These are phyloP conservation scores for Hypomesus transpacificus DNA, from an alignment of 2,113 vertebrate species.

Conservation along the genomic window DNA sequence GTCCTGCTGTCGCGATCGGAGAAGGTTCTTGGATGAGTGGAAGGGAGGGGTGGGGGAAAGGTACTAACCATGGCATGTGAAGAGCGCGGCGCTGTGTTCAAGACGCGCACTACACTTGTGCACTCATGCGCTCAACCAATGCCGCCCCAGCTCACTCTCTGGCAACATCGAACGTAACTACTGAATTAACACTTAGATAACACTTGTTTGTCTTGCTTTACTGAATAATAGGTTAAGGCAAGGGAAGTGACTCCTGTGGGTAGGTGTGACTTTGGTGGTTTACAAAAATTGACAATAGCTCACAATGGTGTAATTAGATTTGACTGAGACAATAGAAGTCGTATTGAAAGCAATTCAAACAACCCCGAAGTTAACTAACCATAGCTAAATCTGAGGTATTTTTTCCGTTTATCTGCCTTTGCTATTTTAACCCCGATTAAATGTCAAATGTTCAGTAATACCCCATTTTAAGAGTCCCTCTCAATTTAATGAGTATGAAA, in stretches of 20 bases:
- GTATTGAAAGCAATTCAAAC: background rate
- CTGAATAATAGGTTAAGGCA: too few species aligned
- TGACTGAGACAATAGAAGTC: background rate
- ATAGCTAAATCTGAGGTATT: too few species aligned
- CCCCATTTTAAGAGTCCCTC: too few species aligned
- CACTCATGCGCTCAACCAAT: slow-evolving; percentile 3
- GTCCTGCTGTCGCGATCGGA: background rate
- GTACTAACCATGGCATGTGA: slow-evolving; percentile 37
- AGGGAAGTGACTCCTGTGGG: background rate
- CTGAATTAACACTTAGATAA: too few species aligned
- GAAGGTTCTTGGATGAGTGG: background rate
- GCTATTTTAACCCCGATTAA: too few species aligned
- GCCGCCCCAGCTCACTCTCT: too few species aligned
- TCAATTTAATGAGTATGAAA: too few species aligned
- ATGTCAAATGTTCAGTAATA: too few species aligned
- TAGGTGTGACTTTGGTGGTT: slow-evolving; percentile 5
- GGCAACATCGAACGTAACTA: too few species aligned
- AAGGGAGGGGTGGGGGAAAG: background rate
- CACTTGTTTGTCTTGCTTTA: too few species aligned
- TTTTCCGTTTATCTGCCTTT: too few species aligned
- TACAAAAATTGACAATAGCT: background rate
- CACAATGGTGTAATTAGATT: slow-evolving; percentile 5
- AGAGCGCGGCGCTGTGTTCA: slow-evolving; percentile 64
- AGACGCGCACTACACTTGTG: slow-evolving; percentile 56
- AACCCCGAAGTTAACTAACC: too few species aligned